phyloP scores from a whole-genome alignment of 2,113 vertebrate genomes.

The Gallinago media region DNA sequence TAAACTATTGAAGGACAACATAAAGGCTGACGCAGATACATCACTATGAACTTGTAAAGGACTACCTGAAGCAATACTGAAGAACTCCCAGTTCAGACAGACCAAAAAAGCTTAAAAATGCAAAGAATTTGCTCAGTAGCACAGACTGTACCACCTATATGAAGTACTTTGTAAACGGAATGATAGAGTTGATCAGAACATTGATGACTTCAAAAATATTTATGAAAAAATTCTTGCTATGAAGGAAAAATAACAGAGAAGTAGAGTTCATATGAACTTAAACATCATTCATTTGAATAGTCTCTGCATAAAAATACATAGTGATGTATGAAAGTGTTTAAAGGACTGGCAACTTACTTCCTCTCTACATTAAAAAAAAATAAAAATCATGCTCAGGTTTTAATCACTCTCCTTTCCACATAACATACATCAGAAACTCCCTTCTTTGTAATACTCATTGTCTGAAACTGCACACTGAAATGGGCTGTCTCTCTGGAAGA shows the following conservation, averaged over 20 bases:
- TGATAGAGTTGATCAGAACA: background rate
- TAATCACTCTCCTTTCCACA: background rate
- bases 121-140: background rate
- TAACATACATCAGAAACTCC: background rate
- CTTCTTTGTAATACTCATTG: background rate
- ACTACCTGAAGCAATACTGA: background rate
- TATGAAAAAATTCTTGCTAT: background rate
- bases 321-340: background rate
- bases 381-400: background rate
- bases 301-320: background rate
- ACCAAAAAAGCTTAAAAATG: background rate
- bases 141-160: fast-evolving
- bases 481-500: background rate
- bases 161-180: background rate
- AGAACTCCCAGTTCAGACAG: background rate
- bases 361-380: background rate
- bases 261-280: background rate
- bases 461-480: background rate
- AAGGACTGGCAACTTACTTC: background rate
- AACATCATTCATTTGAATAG: background rate
- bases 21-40: background rate
- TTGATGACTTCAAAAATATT: background rate
- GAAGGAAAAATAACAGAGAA: background rate
- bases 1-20: background rate
- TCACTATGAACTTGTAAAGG: background rate